Conservation (phyloP, 2,113 vertebrate species). For the Boulengeromyrus knoepffleri region DNA sequence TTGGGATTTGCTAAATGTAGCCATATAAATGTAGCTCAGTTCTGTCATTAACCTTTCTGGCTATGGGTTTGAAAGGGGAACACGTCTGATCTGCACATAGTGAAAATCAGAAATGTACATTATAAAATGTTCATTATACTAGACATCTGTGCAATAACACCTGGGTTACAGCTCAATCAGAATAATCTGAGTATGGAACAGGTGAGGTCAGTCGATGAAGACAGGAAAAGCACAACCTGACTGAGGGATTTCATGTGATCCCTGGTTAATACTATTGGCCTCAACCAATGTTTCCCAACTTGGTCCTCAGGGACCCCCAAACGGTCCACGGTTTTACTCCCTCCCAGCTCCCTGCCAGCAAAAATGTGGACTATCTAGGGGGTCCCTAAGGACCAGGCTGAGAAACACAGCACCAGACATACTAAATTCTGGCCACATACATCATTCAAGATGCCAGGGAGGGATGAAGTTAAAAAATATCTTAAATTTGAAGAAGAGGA, state of each 20-base stretch:
- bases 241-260: neutral
- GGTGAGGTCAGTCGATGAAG: neutral
- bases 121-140: neutral
- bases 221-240: neutral
- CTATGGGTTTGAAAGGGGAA: neutral
- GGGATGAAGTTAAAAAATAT: neutral
- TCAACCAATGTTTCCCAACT: neutral
- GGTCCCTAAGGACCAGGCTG: neutral
- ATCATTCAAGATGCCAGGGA: neutral
- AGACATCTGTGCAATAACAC: neutral
- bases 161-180: neutral
- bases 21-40: neutral
- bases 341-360: neutral
- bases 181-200: neutral
- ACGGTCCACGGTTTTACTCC: neutral
- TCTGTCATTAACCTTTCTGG: neutral
- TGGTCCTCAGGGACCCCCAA: neutral
- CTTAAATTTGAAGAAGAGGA: neutral
- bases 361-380: neutral
- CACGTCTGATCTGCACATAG: neutral
- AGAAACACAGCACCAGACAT: neutral
- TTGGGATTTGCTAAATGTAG: constrained; percentile 2
- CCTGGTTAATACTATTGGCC: neutral
- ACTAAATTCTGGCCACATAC: neutral
- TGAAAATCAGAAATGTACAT: neutral